Base-by-base conservation (phyloP, 2,113 vertebrate genomes). In the Taurulus bubalis region DNA sequence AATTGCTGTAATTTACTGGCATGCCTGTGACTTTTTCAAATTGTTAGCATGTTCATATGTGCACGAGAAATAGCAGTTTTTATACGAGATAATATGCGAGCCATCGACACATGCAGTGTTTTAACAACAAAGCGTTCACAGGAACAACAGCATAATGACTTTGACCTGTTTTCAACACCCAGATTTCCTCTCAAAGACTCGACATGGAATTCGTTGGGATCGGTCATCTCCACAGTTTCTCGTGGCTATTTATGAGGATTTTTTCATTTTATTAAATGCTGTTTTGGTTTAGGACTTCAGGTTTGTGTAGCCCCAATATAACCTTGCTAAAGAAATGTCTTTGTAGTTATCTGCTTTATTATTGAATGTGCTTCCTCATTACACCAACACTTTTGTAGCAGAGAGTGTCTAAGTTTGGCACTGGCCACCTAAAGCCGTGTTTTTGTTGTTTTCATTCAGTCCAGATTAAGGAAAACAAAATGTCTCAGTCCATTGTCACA, bases 401-500 rank as follows among this genome's bases (percentile, higher is more conserved):
- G 12, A n/a, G n/a, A n/a, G n/a, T n/a, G n/a, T n/a, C n/a, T n/a
- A n/a, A n/a, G n/a, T 59, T 55, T 58, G 22, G 18, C 20, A 26
- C 9, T 72, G 38, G 8, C 24, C 45, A 65, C 34, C 14, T 45
- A 20, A 38, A 59, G 42, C 56, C 1, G 4, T 24, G 2, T 63
- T 30, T 59, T 42, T 64, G 15, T 30, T 30, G 32, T 66, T 76
- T 59, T 30, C 59, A 34, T 59, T 73, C 18, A 36, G 51, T 24
- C 34, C 4, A 73, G 65, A 69, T 66, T 24, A 30, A 28, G 51
- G 34, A 55, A 47, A 69, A 74, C 15, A 45, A 74, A 82, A 68
- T 62, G 53, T 55, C 62, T 51, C 30, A 75, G 42, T 38, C 71
- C 66, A 68, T 84, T 83, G 80, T 87, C 85, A 86, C 69, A 87